Base-by-base conservation (phyloP, 64 coral and sea anemone genomes). In the Montipora sp. region DNA sequence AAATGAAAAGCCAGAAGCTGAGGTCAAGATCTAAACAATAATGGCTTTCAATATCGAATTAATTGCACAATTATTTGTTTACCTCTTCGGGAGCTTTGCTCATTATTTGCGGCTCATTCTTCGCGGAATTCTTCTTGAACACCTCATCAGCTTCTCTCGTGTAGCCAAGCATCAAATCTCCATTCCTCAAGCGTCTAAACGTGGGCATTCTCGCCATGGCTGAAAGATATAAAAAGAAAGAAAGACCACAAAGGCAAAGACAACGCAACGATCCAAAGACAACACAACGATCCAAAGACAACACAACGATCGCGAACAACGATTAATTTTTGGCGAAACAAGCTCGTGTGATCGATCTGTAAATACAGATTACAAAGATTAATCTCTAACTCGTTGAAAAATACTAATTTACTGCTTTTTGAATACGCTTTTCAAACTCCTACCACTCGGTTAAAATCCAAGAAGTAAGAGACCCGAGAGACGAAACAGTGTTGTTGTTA, bases 91-190 rank as follows among this genome's bases (percentile, higher is more conserved):
- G 75, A 77, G 75, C 8, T 77, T 77, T 77, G 47, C 75, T 77
- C 7, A 77, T 24, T 14, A 63, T 10, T 63, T 10, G 59, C 8
- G 59, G 59, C 59, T 63, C 59, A 63, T 63, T 63, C 59, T 63
- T 63, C 55, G 8, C 78, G 3, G 15, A 55, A 23, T 81, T 81
- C 78, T 81, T 81, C 78, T 81, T 81, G 78, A 81, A 81, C 48
- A 81, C 47, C 19, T 81, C 48, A 23, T 55, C 20, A 9, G 46
- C 78, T 81, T 81, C 78, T 51, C 55, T 59, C 2, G 48, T 81
- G 78, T 81, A 81, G 47, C 15, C 47, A 55, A 51, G 47, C 3
- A 50, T 81, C 49, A 50, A 5, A 1, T 55, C 47, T 7, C 78
- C 46, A 20, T 81, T 59, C 9, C 0, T 22, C 14, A 55, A 13